phyloP scores from a whole-genome alignment of 2,113 vertebrate species.

The Oncorhynchus masou region DNA sequence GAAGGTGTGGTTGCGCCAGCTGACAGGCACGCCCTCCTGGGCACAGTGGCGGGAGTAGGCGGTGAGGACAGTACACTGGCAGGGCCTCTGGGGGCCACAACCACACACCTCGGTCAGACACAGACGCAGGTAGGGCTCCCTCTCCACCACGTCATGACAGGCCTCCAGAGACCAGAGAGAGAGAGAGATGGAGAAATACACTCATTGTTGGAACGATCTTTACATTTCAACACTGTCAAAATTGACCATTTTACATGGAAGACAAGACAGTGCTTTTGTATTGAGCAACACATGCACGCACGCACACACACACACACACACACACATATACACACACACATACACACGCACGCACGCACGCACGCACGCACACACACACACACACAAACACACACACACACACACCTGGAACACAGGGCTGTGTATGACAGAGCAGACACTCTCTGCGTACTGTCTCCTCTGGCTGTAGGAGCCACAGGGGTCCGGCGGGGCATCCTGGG shows the following conservation, averaged over 20 bases:
- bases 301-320: too few relatives aligned
- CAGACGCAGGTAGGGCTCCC: conserved; percentile 71
- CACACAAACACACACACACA: neutral
- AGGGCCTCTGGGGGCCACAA: conserved; percentile 62
- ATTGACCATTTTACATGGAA: too few relatives aligned
- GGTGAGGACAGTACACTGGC: conserved; percentile 77
- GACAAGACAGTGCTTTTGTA: too few relatives aligned
- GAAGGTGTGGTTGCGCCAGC: conserved; percentile 83
- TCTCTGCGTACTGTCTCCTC: conserved; percentile 68
- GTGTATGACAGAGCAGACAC: conserved; percentile 75
- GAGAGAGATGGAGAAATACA: neutral
- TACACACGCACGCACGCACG: neutral
- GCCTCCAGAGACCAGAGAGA: conserved; percentile 54
- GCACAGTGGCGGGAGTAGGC: conserved; percentile 81
- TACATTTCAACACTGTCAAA: too few relatives aligned
- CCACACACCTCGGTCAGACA: conserved; percentile 80
- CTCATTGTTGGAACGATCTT: too few relatives aligned
- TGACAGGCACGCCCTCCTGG: conserved; percentile 67
- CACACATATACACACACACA: neutral
- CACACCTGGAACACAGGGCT: conserved; percentile 79
- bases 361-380: too few relatives aligned
- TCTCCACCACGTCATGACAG: conserved; percentile 82
- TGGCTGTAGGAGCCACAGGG: conserved; percentile 76
- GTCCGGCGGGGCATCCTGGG: conserved; percentile 18
- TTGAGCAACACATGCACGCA: too few relatives aligned